A percentile compares a stretch with the other conserved stretches of the same genome.
These are phyloP conservation scores for Xanthorhoe spadicearia DNA, from an alignment of 2,888 invertebrate species.

Conservation along the genomic window DNA sequence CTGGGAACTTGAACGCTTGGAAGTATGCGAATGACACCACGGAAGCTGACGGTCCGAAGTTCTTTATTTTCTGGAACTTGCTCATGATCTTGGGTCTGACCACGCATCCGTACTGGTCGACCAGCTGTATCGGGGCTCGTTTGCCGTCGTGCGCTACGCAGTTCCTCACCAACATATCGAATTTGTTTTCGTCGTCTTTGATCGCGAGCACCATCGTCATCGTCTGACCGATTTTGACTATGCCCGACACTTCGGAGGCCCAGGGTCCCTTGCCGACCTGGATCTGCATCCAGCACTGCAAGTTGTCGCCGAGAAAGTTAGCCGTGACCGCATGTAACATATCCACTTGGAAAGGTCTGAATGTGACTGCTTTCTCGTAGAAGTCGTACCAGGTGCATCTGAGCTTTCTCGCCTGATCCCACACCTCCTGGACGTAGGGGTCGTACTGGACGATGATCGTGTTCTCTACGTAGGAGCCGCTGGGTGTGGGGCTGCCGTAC, in stretches of 20 bases:
- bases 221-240: slow-evolving; percentile 97
- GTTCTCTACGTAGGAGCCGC: slow-evolving; percentile 97
- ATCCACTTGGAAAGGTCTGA: slow-evolving; percentile 97
- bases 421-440: slow-evolving; percentile 97
- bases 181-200: slow-evolving; percentile 97
- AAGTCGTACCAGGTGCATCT: slow-evolving; percentile 98
- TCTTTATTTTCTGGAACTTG: slow-evolving; percentile 97
- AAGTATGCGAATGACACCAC: slow-evolving; percentile 98
- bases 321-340: slow-evolving; percentile 98
- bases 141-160: slow-evolving; percentile 98
- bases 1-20: slow-evolving; percentile 98
- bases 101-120: slow-evolving; percentile 97
- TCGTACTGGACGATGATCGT: slow-evolving; percentile 98
- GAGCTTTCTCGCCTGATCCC: slow-evolving; percentile 97
- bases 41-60: slow-evolving; percentile 96
- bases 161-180: slow-evolving; percentile 97
- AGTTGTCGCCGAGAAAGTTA: slow-evolving; percentile 97
- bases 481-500: slow-evolving; percentile 94
- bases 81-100: slow-evolving; percentile 97
- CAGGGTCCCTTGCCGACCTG: slow-evolving; percentile 98
- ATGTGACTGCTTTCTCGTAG: slow-evolving; percentile 97
- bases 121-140: slow-evolving; percentile 95
- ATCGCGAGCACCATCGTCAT: slow-evolving; percentile 99
- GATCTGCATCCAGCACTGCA: slow-evolving; percentile 99
- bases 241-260: slow-evolving; percentile 98